Evolutionary conservation across 2,888 invertebrate species (phyloP).

Genomic region (Bombyx huttoni): DNA sequence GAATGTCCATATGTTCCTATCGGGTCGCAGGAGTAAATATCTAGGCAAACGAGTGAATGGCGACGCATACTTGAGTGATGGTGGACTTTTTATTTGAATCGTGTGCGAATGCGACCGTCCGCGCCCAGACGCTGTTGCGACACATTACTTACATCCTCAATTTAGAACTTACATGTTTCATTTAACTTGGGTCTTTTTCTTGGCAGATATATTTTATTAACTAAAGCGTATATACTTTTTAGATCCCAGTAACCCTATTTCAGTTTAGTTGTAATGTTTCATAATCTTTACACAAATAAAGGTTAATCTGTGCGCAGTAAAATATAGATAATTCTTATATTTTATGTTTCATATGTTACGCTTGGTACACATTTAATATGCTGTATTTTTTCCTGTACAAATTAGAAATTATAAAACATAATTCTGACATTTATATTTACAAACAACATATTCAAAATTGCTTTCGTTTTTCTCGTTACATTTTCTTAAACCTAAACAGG

Average conservation of each 20-base stretch:
- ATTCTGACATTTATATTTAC: neutral
- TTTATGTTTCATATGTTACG: too few species aligned
- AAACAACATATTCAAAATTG: neutral
- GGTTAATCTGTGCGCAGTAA: too few species aligned
- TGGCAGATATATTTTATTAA: too few species aligned
- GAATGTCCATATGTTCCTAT: slow-evolving; percentile 35
- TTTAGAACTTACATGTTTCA: slow-evolving; percentile 11
- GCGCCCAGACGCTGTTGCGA: slow-evolving; percentile 26
- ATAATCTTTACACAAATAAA: too few species aligned
- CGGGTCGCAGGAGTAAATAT: slow-evolving; percentile 44
- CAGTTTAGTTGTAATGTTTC: too few species aligned
- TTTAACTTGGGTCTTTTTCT: neutral
- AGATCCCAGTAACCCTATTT: too few species aligned
- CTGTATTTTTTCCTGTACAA: neutral
- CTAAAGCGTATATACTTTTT: too few species aligned
- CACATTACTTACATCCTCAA: slow-evolving; percentile 22
- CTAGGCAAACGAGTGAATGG: slow-evolving; percentile 63
- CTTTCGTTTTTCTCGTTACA: neutral
- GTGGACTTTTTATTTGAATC: slow-evolving; percentile 72
- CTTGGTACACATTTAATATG: too few species aligned
- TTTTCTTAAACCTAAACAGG: neutral
- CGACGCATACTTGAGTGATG: slow-evolving; percentile 71
- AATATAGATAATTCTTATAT: too few species aligned
- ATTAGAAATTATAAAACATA: neutral
- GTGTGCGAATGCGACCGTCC: slow-evolving; percentile 63